Conservation (phyloP, 1,140 invertebrate genomes). For the Drosophila santomea region DNA sequence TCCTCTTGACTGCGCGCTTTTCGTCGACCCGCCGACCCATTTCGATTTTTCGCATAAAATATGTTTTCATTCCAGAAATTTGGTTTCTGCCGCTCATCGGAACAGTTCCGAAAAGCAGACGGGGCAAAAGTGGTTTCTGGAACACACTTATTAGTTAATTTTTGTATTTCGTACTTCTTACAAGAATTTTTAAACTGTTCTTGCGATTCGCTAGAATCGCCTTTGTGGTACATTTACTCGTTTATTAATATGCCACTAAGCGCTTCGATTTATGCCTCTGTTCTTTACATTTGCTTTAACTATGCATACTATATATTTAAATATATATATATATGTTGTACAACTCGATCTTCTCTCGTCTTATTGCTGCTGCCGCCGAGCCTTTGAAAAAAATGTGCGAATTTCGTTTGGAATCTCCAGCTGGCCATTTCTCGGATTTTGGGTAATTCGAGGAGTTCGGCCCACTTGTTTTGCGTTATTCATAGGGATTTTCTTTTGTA, state of each 20-base stretch:
- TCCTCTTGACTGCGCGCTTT: constrained; percentile 4
- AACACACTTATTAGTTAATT: constrained; percentile 36
- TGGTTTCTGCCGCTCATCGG: constrained; percentile 11
- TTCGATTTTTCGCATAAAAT: constrained; percentile 60
- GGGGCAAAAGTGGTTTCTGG: constrained; percentile 40
- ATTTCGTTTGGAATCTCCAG: constrained; percentile 18
- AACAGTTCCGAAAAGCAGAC: constrained; percentile 10
- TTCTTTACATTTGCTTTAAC: constrained; percentile 73
- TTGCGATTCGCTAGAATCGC: constrained; percentile 40
- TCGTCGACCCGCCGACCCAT: background rate
- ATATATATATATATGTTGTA: constrained; percentile 55
- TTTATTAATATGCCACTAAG: constrained; percentile 46
- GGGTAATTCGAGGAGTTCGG: constrained; percentile 15
- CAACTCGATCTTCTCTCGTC: constrained; percentile 55
- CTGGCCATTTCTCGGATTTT: constrained; percentile 6
- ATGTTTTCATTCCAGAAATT: constrained; percentile 43
- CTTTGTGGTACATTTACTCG: constrained; percentile 26
- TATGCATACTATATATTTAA: constrained; percentile 54
- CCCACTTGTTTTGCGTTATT: constrained; percentile 3
- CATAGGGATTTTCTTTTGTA: constrained; percentile 47
- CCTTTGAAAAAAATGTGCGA: constrained; percentile 34
- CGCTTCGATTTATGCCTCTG: constrained; percentile 38
- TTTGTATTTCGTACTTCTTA: constrained; percentile 31
- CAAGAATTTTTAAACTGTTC: constrained; percentile 40
- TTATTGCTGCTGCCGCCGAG: constrained; percentile 38